Percentiles rank a stretch among this genome's conserved stretches.
Conservation (phyloP, 2,888 invertebrate genomes). For the Onthophagus sagittarius region DNA sequence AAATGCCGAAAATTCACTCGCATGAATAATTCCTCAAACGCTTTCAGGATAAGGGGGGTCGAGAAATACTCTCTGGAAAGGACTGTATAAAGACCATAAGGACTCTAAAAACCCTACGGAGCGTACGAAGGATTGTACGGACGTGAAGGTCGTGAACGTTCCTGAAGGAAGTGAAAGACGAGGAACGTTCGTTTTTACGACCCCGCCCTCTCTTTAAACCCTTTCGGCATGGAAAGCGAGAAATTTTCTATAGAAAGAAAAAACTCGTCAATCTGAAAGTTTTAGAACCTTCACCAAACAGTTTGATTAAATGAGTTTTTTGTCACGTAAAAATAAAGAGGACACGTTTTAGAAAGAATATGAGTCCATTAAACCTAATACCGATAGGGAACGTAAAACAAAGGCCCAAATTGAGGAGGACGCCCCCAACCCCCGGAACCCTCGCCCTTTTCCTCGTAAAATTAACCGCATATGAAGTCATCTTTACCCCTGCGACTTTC, state of each 20-base stretch:
- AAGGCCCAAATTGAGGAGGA: background rate
- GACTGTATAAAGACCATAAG: no score
- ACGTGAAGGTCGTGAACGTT: background rate
- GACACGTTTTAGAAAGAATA: background rate
- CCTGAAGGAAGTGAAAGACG: background rate
- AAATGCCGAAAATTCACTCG: background rate
- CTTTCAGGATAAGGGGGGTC: background rate
- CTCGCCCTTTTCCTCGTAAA: conserved; percentile 13
- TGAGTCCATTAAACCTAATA: background rate
- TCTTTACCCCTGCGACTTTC: conserved; percentile 11
- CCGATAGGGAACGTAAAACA: background rate
- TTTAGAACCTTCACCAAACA: no score
- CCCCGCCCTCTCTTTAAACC: background rate
- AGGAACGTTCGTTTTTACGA: background rate
- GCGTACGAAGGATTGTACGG: background rate
- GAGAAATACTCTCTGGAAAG: background rate
- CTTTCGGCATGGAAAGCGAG: background rate
- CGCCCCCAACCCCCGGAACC: background rate
- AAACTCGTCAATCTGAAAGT: background rate
- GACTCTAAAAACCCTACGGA: no score
- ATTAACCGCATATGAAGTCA: conserved; percentile 22
- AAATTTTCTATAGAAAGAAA: background rate
- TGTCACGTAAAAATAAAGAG: background rate
- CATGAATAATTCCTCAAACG: background rate
- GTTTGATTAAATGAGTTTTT: no score